phyloP scores from a whole-genome alignment of 1,140 invertebrate genomes.

The Galendromus occidentalis region DNA sequence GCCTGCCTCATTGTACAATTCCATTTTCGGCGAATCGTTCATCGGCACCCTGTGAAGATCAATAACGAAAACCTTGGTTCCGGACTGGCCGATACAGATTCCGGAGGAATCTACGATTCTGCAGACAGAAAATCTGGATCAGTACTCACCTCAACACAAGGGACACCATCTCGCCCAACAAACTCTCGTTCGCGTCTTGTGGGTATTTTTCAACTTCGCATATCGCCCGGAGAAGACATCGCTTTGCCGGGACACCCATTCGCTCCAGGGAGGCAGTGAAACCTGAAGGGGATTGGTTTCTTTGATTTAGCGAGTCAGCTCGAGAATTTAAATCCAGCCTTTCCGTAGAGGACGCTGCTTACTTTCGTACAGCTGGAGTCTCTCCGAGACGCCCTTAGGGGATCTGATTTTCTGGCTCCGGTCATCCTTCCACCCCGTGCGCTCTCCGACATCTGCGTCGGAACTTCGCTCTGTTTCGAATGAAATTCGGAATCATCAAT shows the following conservation, averaged over 20 bases:
- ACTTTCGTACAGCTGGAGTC: too few species aligned
- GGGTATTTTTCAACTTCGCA: not conserved
- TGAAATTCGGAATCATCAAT: too few species aligned
- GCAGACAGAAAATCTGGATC: not conserved
- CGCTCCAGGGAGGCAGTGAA: not conserved
- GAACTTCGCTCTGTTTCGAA: too few species aligned
- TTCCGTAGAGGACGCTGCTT: too few species aligned
- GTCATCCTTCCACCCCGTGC: too few species aligned
- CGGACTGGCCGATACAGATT: not conserved
- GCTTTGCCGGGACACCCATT: not conserved
- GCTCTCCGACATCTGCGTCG: too few species aligned
- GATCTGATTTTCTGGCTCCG: too few species aligned
- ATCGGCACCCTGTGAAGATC: not conserved
- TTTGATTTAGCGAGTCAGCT: too few species aligned
- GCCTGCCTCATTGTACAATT: not conserved
- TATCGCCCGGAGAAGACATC: constrained; percentile 3
- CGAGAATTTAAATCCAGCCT: too few species aligned
- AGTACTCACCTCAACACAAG: not conserved
- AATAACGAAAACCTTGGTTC: not conserved
- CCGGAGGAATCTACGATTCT: not conserved
- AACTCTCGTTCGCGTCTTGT: not conserved
- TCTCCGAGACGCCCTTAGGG: too few species aligned
- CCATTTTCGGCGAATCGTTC: not conserved
- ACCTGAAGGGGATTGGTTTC: not conserved
- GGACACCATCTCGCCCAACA: not conserved